Conservation (phyloP, 2,888 invertebrate genomes). For the Teleogryllus oceanicus region DNA sequence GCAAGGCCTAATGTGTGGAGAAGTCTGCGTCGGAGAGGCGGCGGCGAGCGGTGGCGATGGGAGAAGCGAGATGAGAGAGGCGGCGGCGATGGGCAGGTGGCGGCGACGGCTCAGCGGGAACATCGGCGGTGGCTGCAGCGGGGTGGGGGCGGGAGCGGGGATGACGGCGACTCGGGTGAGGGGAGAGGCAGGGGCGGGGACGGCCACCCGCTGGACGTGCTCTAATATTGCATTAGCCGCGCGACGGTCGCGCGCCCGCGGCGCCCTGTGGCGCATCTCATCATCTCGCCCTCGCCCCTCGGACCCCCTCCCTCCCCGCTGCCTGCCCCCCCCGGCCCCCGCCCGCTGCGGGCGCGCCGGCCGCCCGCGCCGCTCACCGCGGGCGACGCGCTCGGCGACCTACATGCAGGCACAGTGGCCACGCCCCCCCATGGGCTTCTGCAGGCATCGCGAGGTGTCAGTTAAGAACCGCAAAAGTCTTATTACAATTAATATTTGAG, state of each 20-base stretch:
- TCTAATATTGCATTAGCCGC: slow-evolving; percentile 7
- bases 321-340: neutral
- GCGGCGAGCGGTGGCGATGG: too few relatives aligned
- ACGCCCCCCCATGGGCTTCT: too few relatives aligned
- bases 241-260: neutral
- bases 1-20: too few relatives aligned
- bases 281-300: neutral
- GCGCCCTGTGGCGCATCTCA: neutral
- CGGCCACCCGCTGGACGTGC: neutral
- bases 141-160: neutral
- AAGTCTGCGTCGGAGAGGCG: too few relatives aligned
- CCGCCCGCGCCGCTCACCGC: too few relatives aligned
- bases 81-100: neutral
- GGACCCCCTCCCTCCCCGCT: neutral
- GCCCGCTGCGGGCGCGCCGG: too few relatives aligned
- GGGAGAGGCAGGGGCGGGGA: neutral
- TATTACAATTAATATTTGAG: too few relatives aligned
- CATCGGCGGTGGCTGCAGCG: neutral
- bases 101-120: neutral
- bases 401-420: too few relatives aligned
- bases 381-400: too few relatives aligned
- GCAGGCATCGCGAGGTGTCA: too few relatives aligned
- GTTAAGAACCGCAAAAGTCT: too few relatives aligned
- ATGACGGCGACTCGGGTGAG: neutral
- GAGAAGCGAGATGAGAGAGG: neutral